Evolutionary conservation across 2,113 vertebrate genomes (phyloP).

Genomic region (Mesembrinibis cayennensis): DNA sequence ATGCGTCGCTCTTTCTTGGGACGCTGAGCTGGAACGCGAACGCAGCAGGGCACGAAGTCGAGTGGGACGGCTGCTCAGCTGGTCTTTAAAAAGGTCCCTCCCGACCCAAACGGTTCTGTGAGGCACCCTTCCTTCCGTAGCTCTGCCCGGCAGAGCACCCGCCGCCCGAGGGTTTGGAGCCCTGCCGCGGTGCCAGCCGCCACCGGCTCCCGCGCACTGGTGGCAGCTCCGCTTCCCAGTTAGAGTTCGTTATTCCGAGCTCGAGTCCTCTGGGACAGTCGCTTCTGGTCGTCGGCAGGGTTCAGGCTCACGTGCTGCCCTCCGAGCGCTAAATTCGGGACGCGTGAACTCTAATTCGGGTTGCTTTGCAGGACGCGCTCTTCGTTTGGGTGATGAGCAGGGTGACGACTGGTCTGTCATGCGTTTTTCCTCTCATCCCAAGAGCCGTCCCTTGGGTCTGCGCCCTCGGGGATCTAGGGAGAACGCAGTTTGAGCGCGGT

Average conservation of each 20-base stretch:
- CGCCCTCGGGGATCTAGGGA: background rate
- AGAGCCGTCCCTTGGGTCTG: background rate
- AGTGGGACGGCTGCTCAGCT: background rate
- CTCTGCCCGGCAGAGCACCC: background rate
- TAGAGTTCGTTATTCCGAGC: background rate
- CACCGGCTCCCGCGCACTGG: rapidly evolving
- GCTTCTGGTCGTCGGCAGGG: background rate
- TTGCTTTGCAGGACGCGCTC: background rate
- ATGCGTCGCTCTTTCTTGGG: rapidly evolving
- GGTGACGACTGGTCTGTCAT: too few species aligned
- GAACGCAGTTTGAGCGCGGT: too few species aligned
- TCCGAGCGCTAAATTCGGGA: background rate
- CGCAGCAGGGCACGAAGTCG: background rate
- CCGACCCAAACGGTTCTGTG: rapidly evolving
- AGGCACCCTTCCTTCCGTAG: background rate
- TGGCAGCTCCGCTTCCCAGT: background rate
- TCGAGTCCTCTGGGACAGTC: background rate
- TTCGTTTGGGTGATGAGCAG: background rate
- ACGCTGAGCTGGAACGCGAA: rapidly evolving
- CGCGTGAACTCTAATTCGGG: background rate
- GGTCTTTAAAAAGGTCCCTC: background rate
- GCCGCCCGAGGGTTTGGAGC: background rate
- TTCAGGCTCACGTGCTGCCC: background rate
- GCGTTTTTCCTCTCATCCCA: background rate
- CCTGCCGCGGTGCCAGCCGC: background rate